Conservation (phyloP, 2,113 vertebrate species). For the Indicator maculatus region DNA sequence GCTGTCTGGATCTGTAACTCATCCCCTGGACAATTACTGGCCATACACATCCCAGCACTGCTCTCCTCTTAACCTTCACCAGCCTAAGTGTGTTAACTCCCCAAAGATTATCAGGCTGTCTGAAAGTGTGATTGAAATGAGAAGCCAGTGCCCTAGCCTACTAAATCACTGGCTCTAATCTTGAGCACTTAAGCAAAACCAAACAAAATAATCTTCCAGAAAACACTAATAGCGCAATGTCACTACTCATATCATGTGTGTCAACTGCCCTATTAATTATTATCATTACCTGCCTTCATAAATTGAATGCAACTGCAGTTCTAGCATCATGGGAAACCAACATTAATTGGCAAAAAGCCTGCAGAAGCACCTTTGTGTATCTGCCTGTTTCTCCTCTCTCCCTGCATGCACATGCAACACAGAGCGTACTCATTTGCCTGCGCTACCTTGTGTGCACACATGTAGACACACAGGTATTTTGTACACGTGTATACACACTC, state of each 20-base stretch:
- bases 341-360: slow-evolving; percentile 60
- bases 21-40: slow-evolving; percentile 8
- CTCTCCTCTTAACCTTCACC: slow-evolving; percentile 63
- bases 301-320: slow-evolving; percentile 51
- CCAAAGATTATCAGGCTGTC: slow-evolving; percentile 71
- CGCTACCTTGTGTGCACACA: neutral
- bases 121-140: slow-evolving; percentile 72
- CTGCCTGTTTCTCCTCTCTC: neutral
- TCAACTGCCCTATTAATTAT: slow-evolving; percentile 70
- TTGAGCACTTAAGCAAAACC: slow-evolving; percentile 66
- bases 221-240: slow-evolving; percentile 60
- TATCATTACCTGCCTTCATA: slow-evolving; percentile 65
- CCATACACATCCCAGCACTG: slow-evolving; percentile 31
- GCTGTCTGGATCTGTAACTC: neutral
- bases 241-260: slow-evolving; percentile 65
- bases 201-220: slow-evolving; percentile 76
- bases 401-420: neutral
- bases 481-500: neutral
- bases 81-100: slow-evolving; percentile 67
- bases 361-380: neutral
- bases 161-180: slow-evolving; percentile 69
- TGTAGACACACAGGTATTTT: neutral
- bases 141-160: slow-evolving; percentile 38
- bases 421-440: accelerated
- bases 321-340: slow-evolving; percentile 47